Percentiles rank a stretch among this genome's conserved stretches.
Conservation (phyloP, 2,797 vertebrate species). For the Oryzias sinensis region DNA sequence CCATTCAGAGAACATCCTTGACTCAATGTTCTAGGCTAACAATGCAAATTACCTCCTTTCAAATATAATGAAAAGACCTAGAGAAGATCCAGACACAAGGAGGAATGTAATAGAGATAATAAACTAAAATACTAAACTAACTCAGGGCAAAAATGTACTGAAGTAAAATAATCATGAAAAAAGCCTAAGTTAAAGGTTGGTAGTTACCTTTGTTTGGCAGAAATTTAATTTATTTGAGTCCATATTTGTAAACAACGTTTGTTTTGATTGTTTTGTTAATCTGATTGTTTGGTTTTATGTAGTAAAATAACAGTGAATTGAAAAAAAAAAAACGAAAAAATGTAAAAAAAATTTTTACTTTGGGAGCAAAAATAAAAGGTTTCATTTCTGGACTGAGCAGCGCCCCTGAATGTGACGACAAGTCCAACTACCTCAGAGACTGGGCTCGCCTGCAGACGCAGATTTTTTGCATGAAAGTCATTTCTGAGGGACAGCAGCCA, state of each 20-base stretch:
- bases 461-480: conserved; percentile 56
- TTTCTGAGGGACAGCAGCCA: conserved; percentile 61
- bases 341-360: conserved; percentile 24
- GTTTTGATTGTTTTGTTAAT: neutral
- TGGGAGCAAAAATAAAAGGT: conserved; percentile 19
- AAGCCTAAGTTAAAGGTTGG: no score
- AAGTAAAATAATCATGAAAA: no score
- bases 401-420: conserved; percentile 28
- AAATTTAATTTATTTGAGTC: no score
- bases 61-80: conserved; percentile 1
- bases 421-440: conserved; percentile 47
- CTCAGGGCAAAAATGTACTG: no score
- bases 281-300: no score
- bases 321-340: no score
- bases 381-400: conserved; percentile 22
- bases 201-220: no score
- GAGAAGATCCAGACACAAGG: neutral
- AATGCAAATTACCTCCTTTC: neutral
- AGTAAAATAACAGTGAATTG: no score
- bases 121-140: no score
- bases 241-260: no score
- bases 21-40: neutral
- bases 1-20: neutral
- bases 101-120: no score
- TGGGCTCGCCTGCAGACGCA: conserved; percentile 48